Percentiles rank a stretch among this genome's conserved stretches.
Evolutionary conservation across 2,797 vertebrate genomes (phyloP).

Genomic region (Muraenolepis orangiensis): DNA sequence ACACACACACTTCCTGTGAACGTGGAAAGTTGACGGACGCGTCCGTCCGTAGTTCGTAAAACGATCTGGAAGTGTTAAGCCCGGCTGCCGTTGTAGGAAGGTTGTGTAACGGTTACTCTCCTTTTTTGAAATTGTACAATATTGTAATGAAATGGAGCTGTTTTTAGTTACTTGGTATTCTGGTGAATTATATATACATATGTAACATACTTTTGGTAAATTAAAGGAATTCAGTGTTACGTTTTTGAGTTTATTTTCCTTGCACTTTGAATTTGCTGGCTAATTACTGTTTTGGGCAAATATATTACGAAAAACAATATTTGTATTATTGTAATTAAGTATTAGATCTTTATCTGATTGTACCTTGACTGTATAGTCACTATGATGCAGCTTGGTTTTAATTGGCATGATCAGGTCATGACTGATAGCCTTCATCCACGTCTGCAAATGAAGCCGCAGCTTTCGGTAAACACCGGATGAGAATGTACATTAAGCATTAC

Average conservation of each 20-base stretch:
- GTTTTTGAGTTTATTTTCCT: conserved; percentile 36
- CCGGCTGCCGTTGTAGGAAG: neutral
- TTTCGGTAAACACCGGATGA: conserved; percentile 32
- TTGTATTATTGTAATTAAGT: conserved; percentile 14
- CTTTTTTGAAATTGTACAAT: neutral
- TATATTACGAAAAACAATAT: conserved; percentile 1
- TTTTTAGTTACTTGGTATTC: neutral
- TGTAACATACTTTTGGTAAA: neutral
- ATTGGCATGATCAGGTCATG: conserved; percentile 47
- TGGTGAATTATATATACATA: neutral
- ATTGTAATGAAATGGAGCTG: neutral
- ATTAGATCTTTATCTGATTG: conserved; percentile 13
- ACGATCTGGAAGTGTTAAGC: no score
- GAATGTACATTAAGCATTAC: conserved; percentile 58
- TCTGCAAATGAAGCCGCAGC: conserved; percentile 11
- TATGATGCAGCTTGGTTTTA: conserved; percentile 4
- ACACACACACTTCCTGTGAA: neutral
- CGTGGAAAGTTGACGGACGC: neutral
- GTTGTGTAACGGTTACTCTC: no score
- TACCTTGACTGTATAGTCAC: conserved; percentile 18
- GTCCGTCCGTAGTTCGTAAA: no score
- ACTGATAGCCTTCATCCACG: conserved; percentile 38
- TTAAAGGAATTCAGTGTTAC: neutral
- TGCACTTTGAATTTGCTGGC: conserved; percentile 31
- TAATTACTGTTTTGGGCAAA: conserved; percentile 10